phyloP scores from a whole-genome alignment of 1,140 invertebrate genomes.

The Eumeta japonica region DNA sequence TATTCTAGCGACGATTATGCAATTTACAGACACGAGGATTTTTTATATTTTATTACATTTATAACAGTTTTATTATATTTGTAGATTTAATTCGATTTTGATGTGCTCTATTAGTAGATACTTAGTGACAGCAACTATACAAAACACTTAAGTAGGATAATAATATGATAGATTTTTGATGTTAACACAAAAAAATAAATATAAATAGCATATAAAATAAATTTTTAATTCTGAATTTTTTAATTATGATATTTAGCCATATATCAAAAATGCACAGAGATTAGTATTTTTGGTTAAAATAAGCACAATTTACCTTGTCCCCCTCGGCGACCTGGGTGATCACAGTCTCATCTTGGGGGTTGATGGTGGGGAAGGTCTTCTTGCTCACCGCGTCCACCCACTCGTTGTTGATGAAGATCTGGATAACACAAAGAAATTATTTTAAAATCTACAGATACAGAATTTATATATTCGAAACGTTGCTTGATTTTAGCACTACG shows the following conservation, averaged over 20 bases:
- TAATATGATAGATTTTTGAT: neutral
- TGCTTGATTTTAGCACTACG: no score
- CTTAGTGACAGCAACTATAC: no score
- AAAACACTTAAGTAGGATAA: no score
- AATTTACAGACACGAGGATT: no score
- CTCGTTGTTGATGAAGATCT: conserved; percentile 94
- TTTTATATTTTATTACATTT: no score
- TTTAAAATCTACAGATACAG: neutral
- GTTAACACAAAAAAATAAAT: neutral
- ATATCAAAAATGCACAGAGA: no score
- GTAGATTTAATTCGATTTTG: no score
- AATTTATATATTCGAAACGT: no score
- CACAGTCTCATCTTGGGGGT: conserved; percentile 77
- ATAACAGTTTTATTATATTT: no score
- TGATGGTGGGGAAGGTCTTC: conserved; percentile 72
- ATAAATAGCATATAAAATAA: neutral
- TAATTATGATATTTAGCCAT: no score
- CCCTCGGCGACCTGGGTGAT: conserved; percentile 82
- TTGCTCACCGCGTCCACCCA: conserved; percentile 77
- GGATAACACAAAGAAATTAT: conserved; percentile 24
- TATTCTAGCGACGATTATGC: no score
- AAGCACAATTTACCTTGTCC: conserved; percentile 61
- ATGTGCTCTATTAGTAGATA: no score
- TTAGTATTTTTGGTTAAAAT: neutral
- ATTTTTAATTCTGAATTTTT: conserved; percentile 3